phyloP scores from a whole-genome alignment of 2,113 vertebrate species.

The Typhlomys cinereus region DNA sequence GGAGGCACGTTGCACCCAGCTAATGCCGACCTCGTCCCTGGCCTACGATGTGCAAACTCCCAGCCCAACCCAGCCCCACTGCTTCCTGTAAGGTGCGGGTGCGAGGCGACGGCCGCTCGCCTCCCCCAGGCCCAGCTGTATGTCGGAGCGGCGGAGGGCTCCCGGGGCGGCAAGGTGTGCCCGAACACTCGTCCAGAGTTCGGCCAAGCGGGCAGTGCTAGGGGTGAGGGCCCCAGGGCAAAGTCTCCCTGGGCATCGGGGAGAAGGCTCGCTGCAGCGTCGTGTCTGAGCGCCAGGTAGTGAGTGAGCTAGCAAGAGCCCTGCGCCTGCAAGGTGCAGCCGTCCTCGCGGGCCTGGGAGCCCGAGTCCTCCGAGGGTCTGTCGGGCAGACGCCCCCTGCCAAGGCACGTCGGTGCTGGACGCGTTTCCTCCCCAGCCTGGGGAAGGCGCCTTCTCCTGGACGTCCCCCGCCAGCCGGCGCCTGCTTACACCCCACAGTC shows the following conservation, averaged over 20 bases:
- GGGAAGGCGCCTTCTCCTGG: not conserved
- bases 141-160: not conserved
- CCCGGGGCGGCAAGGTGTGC: not conserved
- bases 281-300: not conserved
- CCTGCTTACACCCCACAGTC: not conserved
- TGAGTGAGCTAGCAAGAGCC: not conserved
- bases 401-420: not conserved
- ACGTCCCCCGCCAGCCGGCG: rapidly evolving
- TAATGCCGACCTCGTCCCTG: not conserved
- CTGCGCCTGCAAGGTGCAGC: not conserved
- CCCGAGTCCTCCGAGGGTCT: not conserved
- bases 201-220: rapidly evolving
- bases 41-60: not conserved
- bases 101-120: too few species aligned
- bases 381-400: rapidly evolving
- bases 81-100: too few species aligned
- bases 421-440: not conserved
- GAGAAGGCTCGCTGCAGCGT: not conserved
- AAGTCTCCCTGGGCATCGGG: not conserved
- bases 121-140: not conserved
- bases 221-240: not conserved
- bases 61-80: not conserved
- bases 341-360: not conserved
- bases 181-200: not conserved
- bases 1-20: not conserved